Evolutionary conservation across 2,113 vertebrate species (phyloP).

Genomic region (Lagopus muta): DNA sequence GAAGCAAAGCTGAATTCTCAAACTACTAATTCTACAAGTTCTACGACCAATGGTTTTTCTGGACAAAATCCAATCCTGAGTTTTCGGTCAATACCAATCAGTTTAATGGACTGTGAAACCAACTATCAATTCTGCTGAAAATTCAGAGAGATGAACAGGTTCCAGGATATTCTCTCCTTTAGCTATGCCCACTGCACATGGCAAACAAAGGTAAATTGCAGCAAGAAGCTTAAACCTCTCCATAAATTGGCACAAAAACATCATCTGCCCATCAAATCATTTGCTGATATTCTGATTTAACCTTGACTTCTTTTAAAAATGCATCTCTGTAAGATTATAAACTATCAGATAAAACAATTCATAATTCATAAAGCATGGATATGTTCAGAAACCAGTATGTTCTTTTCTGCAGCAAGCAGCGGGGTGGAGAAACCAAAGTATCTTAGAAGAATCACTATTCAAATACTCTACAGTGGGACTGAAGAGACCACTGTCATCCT

Average conservation of each 20-base stretch:
- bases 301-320: not conserved
- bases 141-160: not conserved
- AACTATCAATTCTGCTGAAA: not conserved
- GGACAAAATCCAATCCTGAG: not conserved
- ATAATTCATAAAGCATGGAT: not conserved
- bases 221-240: not conserved
- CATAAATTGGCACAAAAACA: not conserved
- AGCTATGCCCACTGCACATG: not conserved
- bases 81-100: not conserved
- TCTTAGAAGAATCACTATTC: not conserved
- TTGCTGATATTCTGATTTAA: not conserved
- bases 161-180: not conserved
- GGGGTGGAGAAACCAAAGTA: not conserved
- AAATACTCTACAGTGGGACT: not conserved
- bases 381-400: not conserved
- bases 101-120: constrained; percentile 15
- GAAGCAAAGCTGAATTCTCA: not conserved
- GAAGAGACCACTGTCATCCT: not conserved
- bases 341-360: not conserved
- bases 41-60: not conserved
- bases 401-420: not conserved
- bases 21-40: not conserved
- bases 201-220: not conserved
- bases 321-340: not conserved
- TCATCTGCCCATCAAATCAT: not conserved